A percentile compares a stretch with the other conserved stretches of the same genome.
Conservation (phyloP, 2,888 invertebrate genomes). For the Sesia bembeciformis region DNA sequence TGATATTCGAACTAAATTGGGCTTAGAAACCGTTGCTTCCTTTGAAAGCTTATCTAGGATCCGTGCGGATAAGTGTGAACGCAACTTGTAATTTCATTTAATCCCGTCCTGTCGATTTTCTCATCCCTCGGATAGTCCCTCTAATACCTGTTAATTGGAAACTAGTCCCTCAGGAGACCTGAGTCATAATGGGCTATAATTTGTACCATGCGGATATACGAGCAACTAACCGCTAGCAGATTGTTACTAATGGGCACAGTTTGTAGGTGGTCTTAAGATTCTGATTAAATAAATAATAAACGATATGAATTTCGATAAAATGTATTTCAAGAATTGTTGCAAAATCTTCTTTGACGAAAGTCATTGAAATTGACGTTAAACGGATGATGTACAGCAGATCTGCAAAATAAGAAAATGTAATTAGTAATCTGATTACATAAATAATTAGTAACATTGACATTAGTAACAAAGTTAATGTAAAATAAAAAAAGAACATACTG, state of each 20-base stretch:
- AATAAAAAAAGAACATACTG: too few relatives aligned
- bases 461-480: too few relatives aligned
- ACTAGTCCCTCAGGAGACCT: slow-evolving; percentile 18
- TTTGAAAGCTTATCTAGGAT: slow-evolving; percentile 28
- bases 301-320: too few relatives aligned
- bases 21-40: slow-evolving; percentile 10
- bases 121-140: slow-evolving; percentile 18
- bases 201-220: slow-evolving; percentile 2
- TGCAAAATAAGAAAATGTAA: too few relatives aligned
- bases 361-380: too few relatives aligned
- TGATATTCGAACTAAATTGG: neutral
- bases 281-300: too few relatives aligned
- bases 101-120: slow-evolving; percentile 36
- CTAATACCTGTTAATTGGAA: slow-evolving; percentile 48
- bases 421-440: too few relatives aligned
- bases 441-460: too few relatives aligned
- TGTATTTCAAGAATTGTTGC: too few relatives aligned
- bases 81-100: slow-evolving; percentile 37
- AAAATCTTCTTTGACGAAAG: too few relatives aligned
- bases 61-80: slow-evolving; percentile 24
- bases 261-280: neutral
- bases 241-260: neutral
- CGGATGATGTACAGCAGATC: too few relatives aligned
- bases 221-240: neutral
- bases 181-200: slow-evolving; percentile 13